Evolutionary conservation across 2,113 vertebrate genomes (phyloP), one percentile per base, ranked within the genome.

Genomic region (Pluvialis apricaria): DNA sequence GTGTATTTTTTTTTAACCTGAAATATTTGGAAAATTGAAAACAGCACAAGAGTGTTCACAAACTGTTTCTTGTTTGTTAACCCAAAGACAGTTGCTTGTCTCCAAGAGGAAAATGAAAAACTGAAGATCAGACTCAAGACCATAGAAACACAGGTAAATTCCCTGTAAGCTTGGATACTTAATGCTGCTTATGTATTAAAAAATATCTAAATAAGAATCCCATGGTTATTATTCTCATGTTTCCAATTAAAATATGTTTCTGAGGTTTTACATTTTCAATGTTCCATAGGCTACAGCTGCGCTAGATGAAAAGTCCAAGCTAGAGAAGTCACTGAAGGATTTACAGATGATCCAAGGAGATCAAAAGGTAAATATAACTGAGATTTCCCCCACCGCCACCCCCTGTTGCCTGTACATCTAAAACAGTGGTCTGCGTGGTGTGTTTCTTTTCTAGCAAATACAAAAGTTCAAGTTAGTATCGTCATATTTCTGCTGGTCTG

Each of bases 41-140:
- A 21, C 45, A 42, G 42, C 34, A 15, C 19, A 9, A 25, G 36
- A 29, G 6, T 34, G 4, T 84, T 95, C n/a, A 91, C 21, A 54
- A 62, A 11, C 24, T 44, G 34, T 78, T 79, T 58, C 64, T 88
- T 68, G 6, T 71, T 96, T 25, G 90, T 97, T 95, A 97, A 77
- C 34, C 72, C 72, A 79, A 94, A 99, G 99, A 99, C 99, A 97
- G 99, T 99, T 87, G 70, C 94, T 71, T 98, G 98, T 98, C 98
- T 99, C 92, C 99, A 99, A 96, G 99, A 99, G 94, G 99, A 99
- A 92, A 99, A 99, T 69, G 99, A 99, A 65, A 99, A 99, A 95
- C 94, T 99, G 84, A 99, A 98, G 96, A 79, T 94, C 76, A 98
- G 99, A 68, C 98, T 99, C 51, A 98, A 97, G 90, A 98, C 98